Conservation (phyloP, 1,140 invertebrate genomes). For the Formica exsecta region DNA sequence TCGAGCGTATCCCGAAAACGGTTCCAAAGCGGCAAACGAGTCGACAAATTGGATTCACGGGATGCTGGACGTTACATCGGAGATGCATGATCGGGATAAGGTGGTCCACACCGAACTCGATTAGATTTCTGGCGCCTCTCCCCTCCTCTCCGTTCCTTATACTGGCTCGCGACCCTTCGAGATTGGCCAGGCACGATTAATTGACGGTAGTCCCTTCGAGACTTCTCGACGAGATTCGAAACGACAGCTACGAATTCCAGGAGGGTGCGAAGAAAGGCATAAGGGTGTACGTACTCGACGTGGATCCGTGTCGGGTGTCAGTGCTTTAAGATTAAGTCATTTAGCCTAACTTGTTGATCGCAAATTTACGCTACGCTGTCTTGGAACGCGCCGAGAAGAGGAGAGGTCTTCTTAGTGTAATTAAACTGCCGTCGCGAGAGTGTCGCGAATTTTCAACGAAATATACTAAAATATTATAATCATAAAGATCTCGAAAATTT, state of each 20-base stretch:
- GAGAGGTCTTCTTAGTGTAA: not conserved
- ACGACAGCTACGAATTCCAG: conserved; percentile 76
- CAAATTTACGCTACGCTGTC: not conserved
- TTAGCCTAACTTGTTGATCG: conserved; percentile 62
- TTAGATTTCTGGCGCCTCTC: conserved; percentile 77
- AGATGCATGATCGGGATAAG: conserved; percentile 23
- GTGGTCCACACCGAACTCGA: conserved; percentile 73
- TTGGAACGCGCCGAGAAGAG: conserved; percentile 45
- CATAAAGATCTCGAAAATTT: not conserved
- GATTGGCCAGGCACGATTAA: conserved; percentile 80
- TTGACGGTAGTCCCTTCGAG: conserved; percentile 76
- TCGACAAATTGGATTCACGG: conserved; percentile 83
- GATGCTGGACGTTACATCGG: conserved; percentile 76
- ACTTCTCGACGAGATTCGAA: conserved; percentile 76
- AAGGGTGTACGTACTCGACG: conserved; percentile 55
- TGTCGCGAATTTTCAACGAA: not conserved
- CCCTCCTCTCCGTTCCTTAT: conserved; percentile 52
- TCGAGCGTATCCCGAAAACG: conserved; percentile 36
- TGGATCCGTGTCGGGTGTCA: conserved; percentile 48
- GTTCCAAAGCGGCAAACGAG: conserved; percentile 78
- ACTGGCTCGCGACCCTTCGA: conserved; percentile 70
- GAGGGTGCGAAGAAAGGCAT: conserved; percentile 74
- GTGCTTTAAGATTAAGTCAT: conserved; percentile 53
- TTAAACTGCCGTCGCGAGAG: not conserved
- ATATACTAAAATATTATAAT: not conserved